phyloP scores from a whole-genome alignment of 2,797 vertebrate species.

The Mormyrops attenuatus region DNA sequence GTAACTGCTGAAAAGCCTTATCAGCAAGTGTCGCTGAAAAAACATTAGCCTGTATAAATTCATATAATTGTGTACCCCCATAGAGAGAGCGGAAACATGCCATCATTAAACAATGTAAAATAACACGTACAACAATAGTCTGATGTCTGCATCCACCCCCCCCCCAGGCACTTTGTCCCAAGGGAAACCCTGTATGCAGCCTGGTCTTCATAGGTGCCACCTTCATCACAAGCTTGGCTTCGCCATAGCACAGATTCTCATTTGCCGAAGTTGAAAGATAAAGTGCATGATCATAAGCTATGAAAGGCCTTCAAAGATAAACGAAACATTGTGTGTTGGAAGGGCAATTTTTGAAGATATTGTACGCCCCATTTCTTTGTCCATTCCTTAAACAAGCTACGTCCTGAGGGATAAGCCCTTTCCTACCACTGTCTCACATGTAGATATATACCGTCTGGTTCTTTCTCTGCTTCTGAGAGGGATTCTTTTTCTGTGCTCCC shows the following conservation, averaged over 20 bases:
- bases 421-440: not conserved
- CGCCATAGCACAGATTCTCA: not conserved
- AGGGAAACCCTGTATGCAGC: not conserved
- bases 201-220: not conserved
- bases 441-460: not conserved
- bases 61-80: not conserved
- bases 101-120: not conserved
- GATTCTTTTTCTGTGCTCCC: not conserved
- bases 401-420: not conserved
- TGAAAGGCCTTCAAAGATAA: not conserved
- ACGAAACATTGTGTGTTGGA: not conserved
- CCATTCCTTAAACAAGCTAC: not conserved
- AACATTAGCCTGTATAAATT: not conserved
- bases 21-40: not conserved
- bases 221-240: not conserved
- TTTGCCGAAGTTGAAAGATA: not conserved
- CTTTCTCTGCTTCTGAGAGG: not conserved
- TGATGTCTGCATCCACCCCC: not conserved
- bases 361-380: not conserved
- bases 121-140: not conserved
- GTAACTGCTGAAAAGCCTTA: not conserved
- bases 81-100: not conserved
- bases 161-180: not conserved
- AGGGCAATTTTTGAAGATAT: not conserved
- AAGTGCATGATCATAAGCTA: not conserved